A percentile compares a stretch with the other conserved stretches of the same genome.
These are phyloP conservation scores for Pan troglodytes DNA, from an alignment of 2,113 vertebrate species.

Conservation along the genomic window NHGRI_mPanTro3-v2.1_pri NC_072401.2:1039501-1040000, in stretches of 20 bases:
- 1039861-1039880: not conserved
- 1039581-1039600: not conserved
- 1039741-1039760: not conserved
- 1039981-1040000: no score
- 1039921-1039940: no score
- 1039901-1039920: no score
- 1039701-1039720: not conserved
- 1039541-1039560: no score
- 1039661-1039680: fast-evolving
- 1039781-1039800: not conserved
- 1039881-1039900: not conserved
- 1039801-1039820: not conserved
- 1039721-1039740: not conserved
- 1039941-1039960: not conserved
- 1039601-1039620: not conserved
- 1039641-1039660: not conserved
- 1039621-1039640: not conserved
- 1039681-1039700: no score
- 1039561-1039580: no score
- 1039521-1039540: no score
- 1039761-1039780: not conserved
- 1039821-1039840: no score
- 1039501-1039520: no score
- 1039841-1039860: not conserved
- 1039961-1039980: not conserved